Percentiles rank a stretch among this genome's conserved stretches.
These are phyloP conservation scores for Perdix hodgsoniae DNA, from an alignment of 2,797 vertebrate species.

Conservation along the genomic window DNA sequence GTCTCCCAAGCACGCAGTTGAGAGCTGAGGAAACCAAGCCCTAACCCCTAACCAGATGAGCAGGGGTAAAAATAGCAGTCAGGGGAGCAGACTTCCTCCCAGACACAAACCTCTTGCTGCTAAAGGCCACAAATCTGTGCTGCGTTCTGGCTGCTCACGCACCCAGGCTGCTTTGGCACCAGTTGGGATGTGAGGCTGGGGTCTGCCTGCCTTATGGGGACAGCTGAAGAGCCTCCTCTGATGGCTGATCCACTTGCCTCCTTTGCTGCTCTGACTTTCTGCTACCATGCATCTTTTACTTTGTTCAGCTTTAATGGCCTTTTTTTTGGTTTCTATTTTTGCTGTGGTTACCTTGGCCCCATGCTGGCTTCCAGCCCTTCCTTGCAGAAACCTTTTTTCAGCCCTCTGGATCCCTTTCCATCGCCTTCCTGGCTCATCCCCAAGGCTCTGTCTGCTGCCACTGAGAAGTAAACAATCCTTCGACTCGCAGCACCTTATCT, in stretches of 20 bases:
- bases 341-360: neutral
- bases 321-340: neutral
- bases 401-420: neutral
- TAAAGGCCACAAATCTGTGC: neutral
- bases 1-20: neutral
- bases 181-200: neutral
- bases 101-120: neutral
- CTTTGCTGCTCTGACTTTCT: neutral
- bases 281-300: neutral
- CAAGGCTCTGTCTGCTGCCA: neutral
- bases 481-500: neutral
- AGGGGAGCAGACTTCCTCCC: conserved; percentile 51
- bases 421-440: neutral
- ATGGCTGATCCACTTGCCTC: neutral
- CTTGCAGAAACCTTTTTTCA: neutral
- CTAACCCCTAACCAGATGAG: neutral
- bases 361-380: neutral
- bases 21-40: conserved; percentile 58
- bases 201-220: neutral
- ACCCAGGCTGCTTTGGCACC: neutral
- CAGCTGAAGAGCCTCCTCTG: neutral
- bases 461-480: neutral
- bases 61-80: conserved; percentile 39
- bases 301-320: neutral
- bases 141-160: neutral